Percentiles rank a stretch among this genome's conserved stretches.
These are phyloP conservation scores for Corythoichthys intestinalis DNA, from an alignment of 2,113 vertebrate species.

Conservation along the genomic window DNA sequence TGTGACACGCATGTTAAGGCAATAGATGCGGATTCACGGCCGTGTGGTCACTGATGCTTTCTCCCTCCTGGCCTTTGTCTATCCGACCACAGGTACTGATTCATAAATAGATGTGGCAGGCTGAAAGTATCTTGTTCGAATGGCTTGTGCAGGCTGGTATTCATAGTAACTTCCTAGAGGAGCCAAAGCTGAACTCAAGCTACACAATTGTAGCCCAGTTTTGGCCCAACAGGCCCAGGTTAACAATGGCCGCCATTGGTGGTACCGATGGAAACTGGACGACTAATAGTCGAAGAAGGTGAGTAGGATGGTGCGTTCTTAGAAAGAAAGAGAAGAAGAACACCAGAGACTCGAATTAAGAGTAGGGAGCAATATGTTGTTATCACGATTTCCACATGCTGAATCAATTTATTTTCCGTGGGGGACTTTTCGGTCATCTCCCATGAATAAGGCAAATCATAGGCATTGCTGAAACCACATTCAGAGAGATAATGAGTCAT, in stretches of 20 bases:
- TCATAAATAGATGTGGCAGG: slow-evolving; percentile 17
- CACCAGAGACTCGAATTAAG: too few relatives aligned
- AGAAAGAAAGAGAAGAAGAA: too few relatives aligned
- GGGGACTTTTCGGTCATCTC: slow-evolving; percentile 6
- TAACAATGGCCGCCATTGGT: too few relatives aligned
- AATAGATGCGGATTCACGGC: slow-evolving; percentile 63
- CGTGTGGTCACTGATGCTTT: slow-evolving; percentile 39
- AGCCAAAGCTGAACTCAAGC: slow-evolving; percentile 5
- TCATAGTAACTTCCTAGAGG: slow-evolving; percentile 53
- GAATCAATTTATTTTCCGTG: slow-evolving; percentile 6
- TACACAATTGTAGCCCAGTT: too few relatives aligned
- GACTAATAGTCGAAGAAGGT: too few relatives aligned
- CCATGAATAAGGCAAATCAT: neutral
- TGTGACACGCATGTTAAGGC: slow-evolving; percentile 64
- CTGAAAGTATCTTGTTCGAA: slow-evolving; percentile 35
- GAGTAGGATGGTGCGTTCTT: too few relatives aligned
- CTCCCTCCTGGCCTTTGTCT: slow-evolving; percentile 16
- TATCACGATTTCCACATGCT: slow-evolving; percentile 8
- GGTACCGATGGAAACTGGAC: too few relatives aligned
- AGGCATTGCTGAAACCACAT: slow-evolving; percentile 26
- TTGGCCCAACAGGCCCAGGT: too few relatives aligned
- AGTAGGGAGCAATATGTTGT: neutral
- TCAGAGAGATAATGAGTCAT: slow-evolving; percentile 25
- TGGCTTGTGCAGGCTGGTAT: slow-evolving; percentile 37
- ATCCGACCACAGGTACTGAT: neutral